Evolutionary conservation across 2,888 invertebrate genomes (phyloP), one percentile per base, ranked within the genome.

Genomic region (Norana najaformis): DNA sequence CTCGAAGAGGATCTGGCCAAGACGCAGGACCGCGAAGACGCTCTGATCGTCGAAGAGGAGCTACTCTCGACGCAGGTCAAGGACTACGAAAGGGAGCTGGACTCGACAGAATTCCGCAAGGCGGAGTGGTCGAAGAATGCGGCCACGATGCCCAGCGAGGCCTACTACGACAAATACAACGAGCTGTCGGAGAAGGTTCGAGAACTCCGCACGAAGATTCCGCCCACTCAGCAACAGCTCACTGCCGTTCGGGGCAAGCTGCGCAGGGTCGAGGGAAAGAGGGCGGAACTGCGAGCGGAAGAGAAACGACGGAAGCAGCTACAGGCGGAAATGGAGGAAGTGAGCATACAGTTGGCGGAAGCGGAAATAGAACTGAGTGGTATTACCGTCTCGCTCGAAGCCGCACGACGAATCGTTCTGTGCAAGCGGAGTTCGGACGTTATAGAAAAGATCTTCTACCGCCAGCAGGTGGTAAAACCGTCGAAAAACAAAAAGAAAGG

Each of bases 391-490:
- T 92, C 92, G 5, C 91, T 93, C 37, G 93, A 93, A 90, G 83
- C 93, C 37, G 93, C 94, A 6, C 90, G 93, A 53, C 89, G 92
- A 88, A 92, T 94, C 30, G 90, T 92, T 83, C 91, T 93, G 38
- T 93, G 92, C 89, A 94, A 94, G 91, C 93, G 92, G 2, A 93
- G 93, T 89, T 93, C 92, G 35, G 94, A 94, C 88, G 92, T 93
- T 13, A 93, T 94, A 34, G 93, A 93, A 89, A 93, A 93, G 91
- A 93, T 94, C 14, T 94, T 93, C 91, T 93, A 94, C 92, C 92
- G 93, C 88, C 92, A 93, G 88, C 94, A 93, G 0, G 92, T 94
- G 53, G 69, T 91, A 5, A 69, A 69, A 69, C n/a, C 69, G n/a
- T n/a, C 69, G 69, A 69, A 69, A 13, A n/a, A n/a, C 8, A 69